A percentile compares a stretch with the other conserved stretches of the same genome.
phyloP scores from a whole-genome alignment of 2,797 vertebrate species.

The Dromococcyx pavoninus region DNA sequence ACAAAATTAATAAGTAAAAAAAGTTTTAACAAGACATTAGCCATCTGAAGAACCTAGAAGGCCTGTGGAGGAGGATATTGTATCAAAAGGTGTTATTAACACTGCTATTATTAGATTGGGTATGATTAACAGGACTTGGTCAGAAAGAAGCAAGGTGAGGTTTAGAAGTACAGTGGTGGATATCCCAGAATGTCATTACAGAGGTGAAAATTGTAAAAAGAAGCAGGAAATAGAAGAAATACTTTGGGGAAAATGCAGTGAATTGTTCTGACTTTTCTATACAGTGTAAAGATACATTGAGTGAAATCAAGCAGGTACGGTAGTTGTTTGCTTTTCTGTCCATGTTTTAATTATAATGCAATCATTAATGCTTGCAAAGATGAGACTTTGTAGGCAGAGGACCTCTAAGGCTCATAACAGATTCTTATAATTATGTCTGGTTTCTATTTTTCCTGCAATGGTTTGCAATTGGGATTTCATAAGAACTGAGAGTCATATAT shows the following conservation, averaged over 20 bases:
- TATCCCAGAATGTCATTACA: constrained; percentile 66
- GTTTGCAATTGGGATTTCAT: background rate
- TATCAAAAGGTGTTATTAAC: constrained; percentile 71
- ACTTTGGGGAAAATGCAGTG: background rate
- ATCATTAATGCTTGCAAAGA: background rate
- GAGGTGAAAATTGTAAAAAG: constrained; percentile 62
- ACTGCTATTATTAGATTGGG: constrained; percentile 74
- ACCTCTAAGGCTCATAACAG: background rate
- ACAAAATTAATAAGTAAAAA: constrained; percentile 82
- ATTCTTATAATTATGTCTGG: background rate
- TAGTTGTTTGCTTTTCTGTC: background rate
- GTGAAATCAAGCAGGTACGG: background rate
- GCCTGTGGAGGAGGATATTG: constrained; percentile 65
- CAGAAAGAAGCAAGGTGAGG: constrained; percentile 72
- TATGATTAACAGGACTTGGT: constrained; percentile 74
- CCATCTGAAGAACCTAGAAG: constrained; percentile 69
- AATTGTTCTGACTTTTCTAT: background rate
- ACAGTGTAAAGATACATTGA: background rate
- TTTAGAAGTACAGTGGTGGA: constrained; percentile 60
- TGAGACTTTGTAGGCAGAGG: background rate
- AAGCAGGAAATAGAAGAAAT: constrained; percentile 47
- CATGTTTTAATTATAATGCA: background rate
- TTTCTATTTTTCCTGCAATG: background rate
- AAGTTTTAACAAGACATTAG: constrained; percentile 82
- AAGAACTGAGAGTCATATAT: background rate